phyloP scores from a whole-genome alignment of 2,797 vertebrate genomes.

The Gallinago stenura region DNA sequence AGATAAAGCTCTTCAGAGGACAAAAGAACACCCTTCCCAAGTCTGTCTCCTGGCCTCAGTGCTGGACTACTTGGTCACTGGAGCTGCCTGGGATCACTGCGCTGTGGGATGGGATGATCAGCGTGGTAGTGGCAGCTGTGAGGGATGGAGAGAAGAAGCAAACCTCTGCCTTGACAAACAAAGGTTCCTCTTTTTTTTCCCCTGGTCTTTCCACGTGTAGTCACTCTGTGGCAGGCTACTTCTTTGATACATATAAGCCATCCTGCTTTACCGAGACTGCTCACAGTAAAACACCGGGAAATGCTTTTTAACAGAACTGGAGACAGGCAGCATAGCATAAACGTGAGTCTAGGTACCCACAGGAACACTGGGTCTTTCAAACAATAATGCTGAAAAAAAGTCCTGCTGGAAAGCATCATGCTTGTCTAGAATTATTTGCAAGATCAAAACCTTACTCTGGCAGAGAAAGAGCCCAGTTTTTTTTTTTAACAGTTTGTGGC shows the following conservation, averaged over 20 bases:
- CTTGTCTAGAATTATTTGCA: neutral
- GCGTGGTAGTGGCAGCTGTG: neutral
- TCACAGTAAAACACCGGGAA: neutral
- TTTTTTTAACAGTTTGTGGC: neutral
- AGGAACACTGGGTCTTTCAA: neutral
- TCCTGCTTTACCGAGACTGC: neutral
- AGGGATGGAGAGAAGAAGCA: neutral
- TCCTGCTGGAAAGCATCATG: neutral
- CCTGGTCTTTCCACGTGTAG: neutral
- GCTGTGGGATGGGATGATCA: fast-evolving
- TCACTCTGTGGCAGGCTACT: neutral
- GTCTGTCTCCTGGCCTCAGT: fast-evolving
- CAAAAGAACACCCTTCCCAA: neutral
- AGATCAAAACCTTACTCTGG: neutral
- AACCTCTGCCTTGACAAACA: neutral
- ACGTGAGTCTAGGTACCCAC: neutral
- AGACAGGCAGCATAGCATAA: neutral
- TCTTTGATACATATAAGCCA: neutral
- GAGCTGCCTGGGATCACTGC: neutral
- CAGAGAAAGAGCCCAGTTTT: neutral
- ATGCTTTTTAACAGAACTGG: neutral
- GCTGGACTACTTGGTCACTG: fast-evolving
- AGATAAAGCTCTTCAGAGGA: neutral
- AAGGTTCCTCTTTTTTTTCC: neutral
- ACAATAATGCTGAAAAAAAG: neutral